These are phyloP conservation scores for Enteromius mattozi DNA, from an alignment of 2,797 vertebrate species.

Conservation along the genomic window DNA sequence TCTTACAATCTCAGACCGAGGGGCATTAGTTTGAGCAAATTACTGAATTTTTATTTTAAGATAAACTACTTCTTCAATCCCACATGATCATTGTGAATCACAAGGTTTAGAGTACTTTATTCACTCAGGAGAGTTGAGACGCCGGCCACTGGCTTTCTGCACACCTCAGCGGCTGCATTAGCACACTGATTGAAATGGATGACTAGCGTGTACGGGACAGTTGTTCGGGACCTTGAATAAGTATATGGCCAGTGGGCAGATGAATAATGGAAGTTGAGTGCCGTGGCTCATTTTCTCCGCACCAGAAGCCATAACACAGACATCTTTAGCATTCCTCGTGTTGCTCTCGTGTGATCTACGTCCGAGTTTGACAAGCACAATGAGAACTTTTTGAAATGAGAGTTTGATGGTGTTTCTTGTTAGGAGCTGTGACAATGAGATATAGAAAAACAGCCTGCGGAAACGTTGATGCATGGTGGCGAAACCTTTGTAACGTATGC, in stretches of 20 bases:
- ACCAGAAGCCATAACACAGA: conserved; percentile 28
- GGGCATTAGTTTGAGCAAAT: neutral
- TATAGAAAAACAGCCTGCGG: conserved; percentile 79
- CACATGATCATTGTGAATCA: neutral
- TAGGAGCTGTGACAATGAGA: conserved; percentile 80
- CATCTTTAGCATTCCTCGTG: conserved; percentile 32
- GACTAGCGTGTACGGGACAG: conserved; percentile 4
- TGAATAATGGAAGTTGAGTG: conserved; percentile 72
- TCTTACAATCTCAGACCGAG: neutral
- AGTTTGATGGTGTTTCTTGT: conserved; percentile 42
- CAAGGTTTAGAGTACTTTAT: neutral
- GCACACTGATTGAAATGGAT: conserved; percentile 34
- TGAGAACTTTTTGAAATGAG: conserved; percentile 13
- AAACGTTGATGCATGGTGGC: conserved; percentile 65
- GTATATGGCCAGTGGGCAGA: conserved; percentile 68
- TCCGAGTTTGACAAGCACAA: neutral
- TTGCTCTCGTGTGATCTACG: neutral
- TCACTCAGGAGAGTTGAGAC: neutral
- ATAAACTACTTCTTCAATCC: neutral
- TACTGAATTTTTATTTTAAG: neutral
- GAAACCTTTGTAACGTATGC: neutral
- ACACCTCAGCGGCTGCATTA: conserved; percentile 41
- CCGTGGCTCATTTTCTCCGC: conserved; percentile 41
- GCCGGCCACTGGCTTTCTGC: neutral
- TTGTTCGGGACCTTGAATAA: conserved; percentile 53